These are phyloP conservation scores for Anisognathus igniventris DNA, from an alignment of 2,797 vertebrate species.

Conservation along the genomic window DNA sequence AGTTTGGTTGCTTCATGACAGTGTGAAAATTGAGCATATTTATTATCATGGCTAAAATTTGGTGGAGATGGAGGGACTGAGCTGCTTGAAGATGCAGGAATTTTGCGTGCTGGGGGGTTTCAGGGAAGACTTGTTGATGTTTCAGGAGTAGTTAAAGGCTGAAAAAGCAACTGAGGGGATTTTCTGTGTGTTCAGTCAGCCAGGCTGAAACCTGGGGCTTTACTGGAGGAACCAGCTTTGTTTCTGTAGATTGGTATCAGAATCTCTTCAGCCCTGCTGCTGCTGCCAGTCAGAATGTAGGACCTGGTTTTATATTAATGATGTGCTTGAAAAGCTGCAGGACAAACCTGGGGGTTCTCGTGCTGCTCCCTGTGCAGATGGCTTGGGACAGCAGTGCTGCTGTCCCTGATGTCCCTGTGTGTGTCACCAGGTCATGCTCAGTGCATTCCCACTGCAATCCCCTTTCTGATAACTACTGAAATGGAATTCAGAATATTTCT, in stretches of 20 bases:
- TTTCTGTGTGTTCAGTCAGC: neutral
- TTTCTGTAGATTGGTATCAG: neutral
- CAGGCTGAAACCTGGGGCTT: neutral
- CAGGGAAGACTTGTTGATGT: neutral
- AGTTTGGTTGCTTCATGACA: no score
- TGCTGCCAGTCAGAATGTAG: neutral
- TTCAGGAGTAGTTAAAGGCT: neutral
- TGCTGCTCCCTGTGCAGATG: fast-evolving
- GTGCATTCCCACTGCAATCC: neutral
- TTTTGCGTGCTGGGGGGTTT: neutral
- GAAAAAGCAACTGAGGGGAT: neutral
- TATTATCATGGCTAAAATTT: neutral
- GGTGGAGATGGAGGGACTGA: neutral
- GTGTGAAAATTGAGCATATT: neutral
- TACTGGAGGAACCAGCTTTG: neutral
- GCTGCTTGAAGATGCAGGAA: neutral
- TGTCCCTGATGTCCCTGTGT: neutral
- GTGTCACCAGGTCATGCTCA: neutral
- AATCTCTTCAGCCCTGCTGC: neutral
- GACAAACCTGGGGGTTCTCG: neutral
- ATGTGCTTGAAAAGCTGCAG: neutral
- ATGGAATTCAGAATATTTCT: neutral
- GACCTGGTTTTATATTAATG: fast-evolving
- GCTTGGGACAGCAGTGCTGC: neutral
- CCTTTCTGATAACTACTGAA: neutral